Conservation (phyloP, 2,888 invertebrate species). For the Cynaeus angustus region DNA sequence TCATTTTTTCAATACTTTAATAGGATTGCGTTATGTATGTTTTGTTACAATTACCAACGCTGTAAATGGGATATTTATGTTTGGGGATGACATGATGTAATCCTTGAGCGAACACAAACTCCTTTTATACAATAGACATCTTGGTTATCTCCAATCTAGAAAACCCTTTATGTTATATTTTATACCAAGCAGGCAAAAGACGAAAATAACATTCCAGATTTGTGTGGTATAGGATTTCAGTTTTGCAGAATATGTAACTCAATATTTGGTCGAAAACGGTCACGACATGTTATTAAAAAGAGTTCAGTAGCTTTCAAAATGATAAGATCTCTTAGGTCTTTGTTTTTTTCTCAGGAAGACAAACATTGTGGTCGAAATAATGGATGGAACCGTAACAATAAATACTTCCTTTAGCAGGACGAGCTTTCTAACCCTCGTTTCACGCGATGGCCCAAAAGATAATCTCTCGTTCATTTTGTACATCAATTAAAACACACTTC, state of each 20-base stretch:
- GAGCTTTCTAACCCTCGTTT: slow-evolving; percentile 59
- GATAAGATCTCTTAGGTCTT: slow-evolving; percentile 13
- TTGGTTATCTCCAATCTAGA: slow-evolving; percentile 60
- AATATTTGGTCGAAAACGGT: slow-evolving; percentile 16
- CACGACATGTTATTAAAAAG: not conserved
- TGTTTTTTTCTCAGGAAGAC: slow-evolving; percentile 52
- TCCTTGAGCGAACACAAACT: slow-evolving; percentile 61
- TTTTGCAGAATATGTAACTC: slow-evolving; percentile 26
- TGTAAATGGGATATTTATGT: slow-evolving; percentile 64
- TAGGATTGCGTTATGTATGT: slow-evolving; percentile 50
- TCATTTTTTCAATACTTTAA: slow-evolving; percentile 39
- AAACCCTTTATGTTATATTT: slow-evolving; percentile 55
- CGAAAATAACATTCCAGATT: slow-evolving; percentile 45
- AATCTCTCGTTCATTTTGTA: slow-evolving; percentile 60
- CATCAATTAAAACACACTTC: slow-evolving; percentile 64
- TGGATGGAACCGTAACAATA: slow-evolving; percentile 57
- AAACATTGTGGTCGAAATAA: slow-evolving; percentile 53
- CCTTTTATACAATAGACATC: slow-evolving; percentile 48
- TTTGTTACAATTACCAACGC: slow-evolving; percentile 67
- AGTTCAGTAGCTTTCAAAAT: not conserved
- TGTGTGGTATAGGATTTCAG: slow-evolving; percentile 54
- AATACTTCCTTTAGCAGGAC: slow-evolving; percentile 51
- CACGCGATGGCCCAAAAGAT: slow-evolving; percentile 56
- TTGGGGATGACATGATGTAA: slow-evolving; percentile 61
- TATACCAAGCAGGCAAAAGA: slow-evolving; percentile 15